Evolutionary conservation across 2,888 invertebrate genomes (phyloP), one percentile per base, ranked within the genome.

Genomic region (Criorhina ranunculi): DNA sequence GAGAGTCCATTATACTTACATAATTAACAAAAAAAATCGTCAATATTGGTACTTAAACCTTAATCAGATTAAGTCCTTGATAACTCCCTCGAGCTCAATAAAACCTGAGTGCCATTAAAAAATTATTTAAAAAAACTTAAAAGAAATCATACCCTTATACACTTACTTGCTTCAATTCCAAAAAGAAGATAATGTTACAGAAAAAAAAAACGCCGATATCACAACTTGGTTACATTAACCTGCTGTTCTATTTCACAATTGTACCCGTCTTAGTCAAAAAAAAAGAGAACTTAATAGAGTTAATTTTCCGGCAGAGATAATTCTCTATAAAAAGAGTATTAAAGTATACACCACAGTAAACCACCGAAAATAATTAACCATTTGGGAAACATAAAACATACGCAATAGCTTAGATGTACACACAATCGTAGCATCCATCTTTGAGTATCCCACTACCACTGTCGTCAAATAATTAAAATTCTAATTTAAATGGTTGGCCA

Each of bases 381-480:
- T 75, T 80, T 80, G 80, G 80, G 85, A 85, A 66, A 80, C 64
- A 70, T 75, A 85, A 79, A 80, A 80, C 33, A 69, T 15, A 44
- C 19, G 44, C 55, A 17, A n/a, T 77, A 51, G 46, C 46, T 46
- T 46, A 46, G 53, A 66, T 72, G 72, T 78, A 42, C 64, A 66
- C 29, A 42, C 67, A 69, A 67, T 67, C 80, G 66, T 80, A 85
- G 77, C 69, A 85, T 73, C 79, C 49, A 83, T 83, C 83, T 79
- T 62, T 73, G 78, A 78, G 44, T 70, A 76, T 69, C 59, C 12
- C 12, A 31, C 66, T 76, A 73, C 78, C 78, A 78, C 67, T 83
- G 83, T 83, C 83, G 83, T 79, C 83, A 73, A 83, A 83, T 83
- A 83, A 83, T 83, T 83, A 83, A 83, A 83, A 83, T 83, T 83